Conservation (phyloP, 1,140 invertebrate species). For the Liolophura sinensis region DNA sequence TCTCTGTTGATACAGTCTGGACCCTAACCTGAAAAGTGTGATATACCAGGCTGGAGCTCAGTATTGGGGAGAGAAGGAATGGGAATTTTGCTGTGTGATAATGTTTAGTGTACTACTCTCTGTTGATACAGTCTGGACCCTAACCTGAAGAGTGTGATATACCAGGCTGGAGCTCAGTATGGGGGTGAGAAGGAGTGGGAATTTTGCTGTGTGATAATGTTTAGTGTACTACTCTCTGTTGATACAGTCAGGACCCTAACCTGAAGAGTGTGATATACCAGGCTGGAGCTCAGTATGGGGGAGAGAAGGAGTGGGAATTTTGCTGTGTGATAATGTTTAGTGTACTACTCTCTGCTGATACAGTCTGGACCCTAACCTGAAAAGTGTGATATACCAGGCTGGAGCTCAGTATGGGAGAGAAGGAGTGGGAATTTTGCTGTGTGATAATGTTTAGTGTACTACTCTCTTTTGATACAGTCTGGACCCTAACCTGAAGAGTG, state of each 20-base stretch:
- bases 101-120: no score
- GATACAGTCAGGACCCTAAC: slow-evolving; percentile 11
- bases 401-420: slow-evolving; percentile 16
- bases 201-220: no score
- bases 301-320: slow-evolving; percentile 17
- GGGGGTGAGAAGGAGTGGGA: slow-evolving; percentile 18
- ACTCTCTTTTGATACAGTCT: no score
- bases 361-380: slow-evolving; percentile 15
- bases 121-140: slow-evolving; percentile 12
- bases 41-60: slow-evolving; percentile 15
- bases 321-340: no score
- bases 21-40: slow-evolving; percentile 13
- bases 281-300: slow-evolving; percentile 15
- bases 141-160: slow-evolving; percentile 16
- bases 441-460: no score
- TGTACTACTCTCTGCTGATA: no score
- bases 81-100: no score
- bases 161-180: slow-evolving; percentile 13
- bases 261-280: slow-evolving; percentile 16
- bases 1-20: slow-evolving; percentile 12
- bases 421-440: no score
- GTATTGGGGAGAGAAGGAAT: slow-evolving; percentile 14
- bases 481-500: slow-evolving; percentile 14
- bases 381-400: slow-evolving; percentile 13
- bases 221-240: no score